A percentile compares a stretch with the other conserved stretches of the same genome.
These are phyloP conservation scores for Eurystomus glaucurus DNA, from an alignment of 2,797 vertebrate genomes.

Conservation along the genomic window DNA sequence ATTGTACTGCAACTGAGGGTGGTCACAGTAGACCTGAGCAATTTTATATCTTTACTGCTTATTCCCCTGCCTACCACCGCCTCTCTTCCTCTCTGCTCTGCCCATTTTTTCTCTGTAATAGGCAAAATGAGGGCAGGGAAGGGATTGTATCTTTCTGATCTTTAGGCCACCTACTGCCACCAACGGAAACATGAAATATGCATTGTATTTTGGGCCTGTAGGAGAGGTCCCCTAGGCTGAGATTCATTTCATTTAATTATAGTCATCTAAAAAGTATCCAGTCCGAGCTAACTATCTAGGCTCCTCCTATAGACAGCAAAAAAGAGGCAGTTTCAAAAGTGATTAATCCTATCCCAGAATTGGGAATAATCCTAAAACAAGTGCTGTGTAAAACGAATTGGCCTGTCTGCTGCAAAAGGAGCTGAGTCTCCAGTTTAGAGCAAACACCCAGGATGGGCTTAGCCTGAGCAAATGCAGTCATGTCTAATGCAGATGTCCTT, in stretches of 20 bases:
- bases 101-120: constrained; percentile 57
- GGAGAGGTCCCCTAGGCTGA: constrained; percentile 16
- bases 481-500: neutral
- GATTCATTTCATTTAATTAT: constrained; percentile 65
- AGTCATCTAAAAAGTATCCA: constrained; percentile 12
- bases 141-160: constrained; percentile 37
- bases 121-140: constrained; percentile 59
- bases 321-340: neutral
- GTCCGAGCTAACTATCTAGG: neutral
- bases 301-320: constrained; percentile 13
- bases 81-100: constrained; percentile 33
- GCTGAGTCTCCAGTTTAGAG: neutral
- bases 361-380: neutral
- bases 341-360: neutral
- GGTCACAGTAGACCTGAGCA: constrained; percentile 63
- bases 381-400: neutral
- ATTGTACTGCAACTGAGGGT: constrained; percentile 66
- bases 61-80: neutral
- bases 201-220: constrained; percentile 25
- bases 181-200: constrained; percentile 42
- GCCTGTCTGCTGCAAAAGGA: neutral
- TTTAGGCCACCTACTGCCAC: constrained; percentile 16
- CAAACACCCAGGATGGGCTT: neutral
- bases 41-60: constrained; percentile 64
- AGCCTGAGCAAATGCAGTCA: neutral